Base-by-base conservation (phyloP, 1,140 invertebrate genomes). In the Drosophila nigromelanica region DNA sequence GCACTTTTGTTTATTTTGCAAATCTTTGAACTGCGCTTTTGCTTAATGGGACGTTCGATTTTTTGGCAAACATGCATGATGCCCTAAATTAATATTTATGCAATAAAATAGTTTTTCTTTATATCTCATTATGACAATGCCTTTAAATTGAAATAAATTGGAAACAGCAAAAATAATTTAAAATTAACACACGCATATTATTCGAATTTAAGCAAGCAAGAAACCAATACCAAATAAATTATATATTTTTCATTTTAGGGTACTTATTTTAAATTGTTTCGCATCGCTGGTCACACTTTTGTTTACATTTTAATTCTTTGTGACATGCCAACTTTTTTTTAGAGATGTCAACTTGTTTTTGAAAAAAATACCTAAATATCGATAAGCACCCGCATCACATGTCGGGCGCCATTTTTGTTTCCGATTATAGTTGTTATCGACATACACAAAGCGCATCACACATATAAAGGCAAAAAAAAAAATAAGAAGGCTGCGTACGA, bases 381-480 rank as follows among this genome's bases (percentile, higher is more conserved):
- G 71, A 73, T 73, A 69, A 3, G 14, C 37, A 40, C n/a, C 18
- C 42, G 71, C 71, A 73, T 70, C 71, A 73, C 71, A 73, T 74
- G 73, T 72, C 68, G 61, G 55, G 39, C 68, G 68, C 73, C 73
- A 76, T 76, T 72, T 75, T 75, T 58, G 60, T 75, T 75, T 71
- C 52, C 67, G 67, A 72, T 72, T 58, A 27, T 24, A 50, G 18
- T 63, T 18, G 15, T n/a, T 61, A 74, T 74, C 66, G 72, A 74
- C 43, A 74, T 71, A 73, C 45, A 70, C 67, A 71, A 73, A 74
- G 55, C 71, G 81, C 81, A 79, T 89, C 83, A 87, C 83, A 82
- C 71, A 76, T 50, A 76, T 69, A 76, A 66, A 78, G 52, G 33
- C 47, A 73, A 52, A 40, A 59, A 80, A 59, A 37, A 82, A 83